Percentiles rank a stretch among this genome's conserved stretches.
These are phyloP conservation scores for Petrolisthes manimaculis DNA, from an alignment of 2,888 invertebrate genomes.

Conservation along the genomic window DNA sequence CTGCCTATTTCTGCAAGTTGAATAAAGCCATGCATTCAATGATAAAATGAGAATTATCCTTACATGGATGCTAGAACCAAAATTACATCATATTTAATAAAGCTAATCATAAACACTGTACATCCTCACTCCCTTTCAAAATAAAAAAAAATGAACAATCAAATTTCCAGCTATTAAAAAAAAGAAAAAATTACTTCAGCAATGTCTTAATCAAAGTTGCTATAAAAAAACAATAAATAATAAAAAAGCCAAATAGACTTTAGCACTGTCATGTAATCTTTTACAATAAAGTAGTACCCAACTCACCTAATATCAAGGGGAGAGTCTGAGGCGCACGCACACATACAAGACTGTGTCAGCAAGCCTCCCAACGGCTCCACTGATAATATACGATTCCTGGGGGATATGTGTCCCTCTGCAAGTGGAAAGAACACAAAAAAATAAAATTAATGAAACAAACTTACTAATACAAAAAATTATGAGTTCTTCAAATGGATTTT, in stretches of 20 bases:
- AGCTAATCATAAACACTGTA: constrained; percentile 12
- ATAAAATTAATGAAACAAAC: not conserved
- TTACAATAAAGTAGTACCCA: not conserved
- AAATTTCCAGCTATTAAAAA: too few relatives aligned
- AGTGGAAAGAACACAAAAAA: constrained; percentile 68
- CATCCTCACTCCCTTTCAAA: too few relatives aligned
- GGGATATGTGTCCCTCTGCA: constrained; percentile 94
- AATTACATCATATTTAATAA: constrained; percentile 24
- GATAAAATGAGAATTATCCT: not conserved
- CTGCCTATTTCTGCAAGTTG: constrained; percentile 85
- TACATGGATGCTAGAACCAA: constrained; percentile 65
- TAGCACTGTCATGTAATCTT: too few relatives aligned
- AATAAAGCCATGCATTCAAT: constrained; percentile 57
- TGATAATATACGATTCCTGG: constrained; percentile 81
- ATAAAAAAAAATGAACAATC: too few relatives aligned
- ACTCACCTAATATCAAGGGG: constrained; percentile 63
- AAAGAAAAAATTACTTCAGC: too few relatives aligned
- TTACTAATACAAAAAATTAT: not conserved
- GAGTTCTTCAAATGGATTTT: too few relatives aligned
- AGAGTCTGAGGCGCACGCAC: constrained; percentile 60
- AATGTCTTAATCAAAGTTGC: too few relatives aligned
- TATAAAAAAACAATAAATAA: too few relatives aligned
- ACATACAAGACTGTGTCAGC: constrained; percentile 90
- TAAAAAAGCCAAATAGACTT: too few relatives aligned
- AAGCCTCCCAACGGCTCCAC: constrained; percentile 78